A percentile compares a stretch with the other conserved stretches of the same genome.
Conservation (phyloP, 2,113 vertebrate genomes). For the Amblyornis subalaris region DNA sequence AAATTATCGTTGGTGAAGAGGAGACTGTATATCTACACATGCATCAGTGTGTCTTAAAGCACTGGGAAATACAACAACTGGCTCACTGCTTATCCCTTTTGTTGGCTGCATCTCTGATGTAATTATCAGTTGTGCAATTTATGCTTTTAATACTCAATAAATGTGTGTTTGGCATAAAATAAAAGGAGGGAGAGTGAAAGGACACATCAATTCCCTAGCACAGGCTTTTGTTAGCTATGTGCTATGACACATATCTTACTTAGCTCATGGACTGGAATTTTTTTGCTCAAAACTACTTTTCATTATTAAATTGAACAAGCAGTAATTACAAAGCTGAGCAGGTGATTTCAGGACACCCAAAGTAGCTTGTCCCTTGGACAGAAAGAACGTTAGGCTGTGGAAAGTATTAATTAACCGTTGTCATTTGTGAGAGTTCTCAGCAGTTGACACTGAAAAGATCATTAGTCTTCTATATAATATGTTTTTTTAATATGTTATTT, state of each 20-base stretch:
- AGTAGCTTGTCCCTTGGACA: not conserved
- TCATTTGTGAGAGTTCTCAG: not conserved
- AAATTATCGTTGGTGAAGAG: not conserved
- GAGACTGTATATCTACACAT: not conserved
- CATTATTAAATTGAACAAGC: not conserved
- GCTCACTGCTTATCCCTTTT: not conserved
- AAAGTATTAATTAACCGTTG: not conserved
- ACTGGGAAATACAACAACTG: not conserved
- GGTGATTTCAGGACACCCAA: not conserved
- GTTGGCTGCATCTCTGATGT: not conserved
- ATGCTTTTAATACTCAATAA: not conserved
- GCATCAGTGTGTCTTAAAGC: not conserved
- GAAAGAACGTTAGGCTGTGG: not conserved
- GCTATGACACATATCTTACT: not conserved
- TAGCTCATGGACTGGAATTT: not conserved
- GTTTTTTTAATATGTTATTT: not conserved
- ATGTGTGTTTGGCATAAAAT: not conserved
- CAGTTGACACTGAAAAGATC: slow-evolving; percentile 38
- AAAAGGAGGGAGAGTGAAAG: too few relatives aligned
- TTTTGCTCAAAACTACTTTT: not conserved
- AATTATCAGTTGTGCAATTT: not conserved
- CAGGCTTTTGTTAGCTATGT: not conserved
- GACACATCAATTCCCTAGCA: not conserved
- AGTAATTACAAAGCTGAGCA: not conserved
- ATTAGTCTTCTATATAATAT: not conserved